Evolutionary conservation across 2,888 invertebrate species (phyloP).

Genomic region (Orthosia gothica): DNA sequence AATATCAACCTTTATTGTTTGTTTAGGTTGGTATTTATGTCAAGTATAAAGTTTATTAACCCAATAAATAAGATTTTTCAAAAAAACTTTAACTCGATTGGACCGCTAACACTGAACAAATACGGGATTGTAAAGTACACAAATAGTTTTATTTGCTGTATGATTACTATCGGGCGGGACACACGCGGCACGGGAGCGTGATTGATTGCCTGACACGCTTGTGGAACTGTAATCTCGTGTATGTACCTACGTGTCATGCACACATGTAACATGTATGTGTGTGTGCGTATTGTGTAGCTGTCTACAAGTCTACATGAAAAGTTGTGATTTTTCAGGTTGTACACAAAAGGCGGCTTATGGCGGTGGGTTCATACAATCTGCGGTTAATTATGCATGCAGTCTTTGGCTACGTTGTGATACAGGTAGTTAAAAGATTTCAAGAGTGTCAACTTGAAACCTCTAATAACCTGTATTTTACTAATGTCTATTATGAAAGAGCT

Average conservation of each 20-base stretch:
- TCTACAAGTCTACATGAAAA: conserved; percentile 17
- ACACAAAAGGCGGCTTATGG: not conserved
- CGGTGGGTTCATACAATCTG: not conserved
- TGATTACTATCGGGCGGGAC: conserved; percentile 55
- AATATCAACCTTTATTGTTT: too few species aligned
- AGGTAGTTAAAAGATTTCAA: not conserved
- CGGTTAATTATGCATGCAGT: conserved; percentile 7
- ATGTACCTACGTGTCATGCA: conserved; percentile 22
- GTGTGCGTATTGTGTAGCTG: conserved; percentile 9
- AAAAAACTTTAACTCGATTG: too few species aligned
- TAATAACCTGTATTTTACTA: not conserved
- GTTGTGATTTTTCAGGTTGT: conserved; percentile 31
- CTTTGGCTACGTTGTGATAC: not conserved
- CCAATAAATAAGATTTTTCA: too few species aligned
- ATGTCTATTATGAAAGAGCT: not conserved
- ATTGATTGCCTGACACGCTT: conserved; percentile 64
- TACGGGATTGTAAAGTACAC: conserved; percentile 46
- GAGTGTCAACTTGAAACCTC: conserved; percentile 1
- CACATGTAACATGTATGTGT: conserved; percentile 5
- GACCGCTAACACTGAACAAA: conserved; percentile 53
- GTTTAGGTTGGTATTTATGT: too few species aligned
- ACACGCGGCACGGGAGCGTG: conserved; percentile 53
- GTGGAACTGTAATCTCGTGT: conserved; percentile 57
- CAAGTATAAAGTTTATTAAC: too few species aligned
- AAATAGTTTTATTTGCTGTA: conserved; percentile 60